Evolutionary conservation across 2,113 vertebrate genomes (phyloP), one percentile per base, ranked within the genome.

Genomic region (Cnemophilus loriae): DNA sequence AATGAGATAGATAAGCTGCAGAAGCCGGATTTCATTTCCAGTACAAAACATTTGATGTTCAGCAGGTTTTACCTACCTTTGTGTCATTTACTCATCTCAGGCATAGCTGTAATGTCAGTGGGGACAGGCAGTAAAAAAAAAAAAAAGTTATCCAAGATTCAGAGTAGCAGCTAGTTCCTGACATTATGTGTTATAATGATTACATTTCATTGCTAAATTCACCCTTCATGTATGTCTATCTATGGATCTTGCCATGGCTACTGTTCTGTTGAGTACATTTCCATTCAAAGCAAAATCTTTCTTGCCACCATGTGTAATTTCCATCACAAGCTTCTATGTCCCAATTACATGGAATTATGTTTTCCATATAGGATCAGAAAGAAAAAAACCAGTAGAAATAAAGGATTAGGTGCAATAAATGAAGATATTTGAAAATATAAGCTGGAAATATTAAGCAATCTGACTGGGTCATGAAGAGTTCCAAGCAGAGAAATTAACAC

Each of bases 401-500:
- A 92, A 88, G 41, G 49, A 93, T 93, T 90, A 79, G 57, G 32
- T 77, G 53, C 42, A 82, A 87, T 53, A 57, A 95, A 70, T 67
- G 22, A 75, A 87, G 71, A 78, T 3, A 35, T 82, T 91, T 89
- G 57, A 77, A 95, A 91, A 82, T 41, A 53, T 6, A 83, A 88
- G 9, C 15, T 80, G 50, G 16, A 75, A 87, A 96, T 89, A 60
- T 84, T 81, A 68, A 94, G 30, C 73, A 68, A 86, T 88, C 71
- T 88, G 64, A 78, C 79, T n/a, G 52, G 35, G 14, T 88, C 75
- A 88, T 41, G 53, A 87, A 76, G 53, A 78, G 35, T 81, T 87
- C 64, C 28, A 89, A 89, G 81, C 52, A 89, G 37, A 75, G 64
- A 92, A 88, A 90, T 95, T 92, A 94, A 64, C 73, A 60, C 30